A percentile compares a stretch with the other conserved stretches of the same genome.
Conservation (phyloP, 2,113 vertebrate genomes). For the Grantiella picta region DNA sequence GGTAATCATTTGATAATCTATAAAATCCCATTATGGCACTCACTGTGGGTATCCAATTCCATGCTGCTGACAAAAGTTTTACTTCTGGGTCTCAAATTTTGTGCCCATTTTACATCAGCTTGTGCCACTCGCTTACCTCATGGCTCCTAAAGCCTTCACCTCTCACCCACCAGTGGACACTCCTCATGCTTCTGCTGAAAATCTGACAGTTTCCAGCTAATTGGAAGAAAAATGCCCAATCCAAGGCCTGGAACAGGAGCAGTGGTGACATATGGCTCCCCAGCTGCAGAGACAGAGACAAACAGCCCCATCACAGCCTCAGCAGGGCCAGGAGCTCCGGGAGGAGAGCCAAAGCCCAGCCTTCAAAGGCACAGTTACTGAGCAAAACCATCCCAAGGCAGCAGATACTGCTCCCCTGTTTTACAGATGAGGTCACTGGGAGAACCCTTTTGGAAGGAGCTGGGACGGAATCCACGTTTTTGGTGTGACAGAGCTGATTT, state of each 20-base stretch:
- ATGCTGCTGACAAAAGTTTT: background rate
- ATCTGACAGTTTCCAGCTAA: background rate
- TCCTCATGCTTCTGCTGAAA: background rate
- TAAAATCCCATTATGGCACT: background rate
- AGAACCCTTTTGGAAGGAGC: background rate
- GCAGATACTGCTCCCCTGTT: background rate
- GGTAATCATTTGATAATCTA: background rate
- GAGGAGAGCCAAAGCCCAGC: background rate
- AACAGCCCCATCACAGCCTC: background rate
- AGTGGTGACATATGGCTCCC: background rate
- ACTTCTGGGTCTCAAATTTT: background rate
- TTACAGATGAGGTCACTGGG: background rate
- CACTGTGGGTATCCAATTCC: background rate
- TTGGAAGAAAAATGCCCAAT: conserved; percentile 1
- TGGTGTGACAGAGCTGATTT: background rate
- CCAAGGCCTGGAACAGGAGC: background rate
- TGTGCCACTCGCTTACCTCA: background rate
- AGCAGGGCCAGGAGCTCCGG: background rate
- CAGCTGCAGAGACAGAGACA: background rate
- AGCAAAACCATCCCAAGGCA: background rate
- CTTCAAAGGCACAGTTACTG: background rate
- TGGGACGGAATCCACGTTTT: background rate
- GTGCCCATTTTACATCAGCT: background rate
- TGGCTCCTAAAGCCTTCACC: background rate
- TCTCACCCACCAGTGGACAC: background rate